Evolutionary conservation across 2,797 vertebrate genomes (phyloP).

Genomic region (Odontamblyopus lacepedii): DNA sequence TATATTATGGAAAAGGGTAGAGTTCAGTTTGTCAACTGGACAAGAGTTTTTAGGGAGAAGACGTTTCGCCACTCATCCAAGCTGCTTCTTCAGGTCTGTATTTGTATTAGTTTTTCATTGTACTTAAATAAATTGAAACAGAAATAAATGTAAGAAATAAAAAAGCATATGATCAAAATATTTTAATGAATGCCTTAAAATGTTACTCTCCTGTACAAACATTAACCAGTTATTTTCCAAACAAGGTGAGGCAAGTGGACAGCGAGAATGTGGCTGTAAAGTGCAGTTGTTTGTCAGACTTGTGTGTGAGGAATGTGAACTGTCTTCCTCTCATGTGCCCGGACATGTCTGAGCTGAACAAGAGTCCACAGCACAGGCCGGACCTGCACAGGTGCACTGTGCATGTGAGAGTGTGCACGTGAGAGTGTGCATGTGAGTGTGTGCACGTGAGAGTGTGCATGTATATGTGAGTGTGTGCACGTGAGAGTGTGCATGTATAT

Average conservation of each 20-base stretch:
- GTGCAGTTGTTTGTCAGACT: not conserved
- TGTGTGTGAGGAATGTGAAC: slow-evolving; percentile 14
- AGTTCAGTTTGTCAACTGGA: no score
- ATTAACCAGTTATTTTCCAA: not conserved
- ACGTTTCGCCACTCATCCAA: no score
- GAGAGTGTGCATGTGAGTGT: not conserved
- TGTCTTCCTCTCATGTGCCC: slow-evolving; percentile 28
- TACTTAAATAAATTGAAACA: not conserved
- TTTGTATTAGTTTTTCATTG: no score
- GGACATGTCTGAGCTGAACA: slow-evolving; percentile 24
- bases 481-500: not conserved
- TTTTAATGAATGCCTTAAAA: not conserved
- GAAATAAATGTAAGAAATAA: not conserved
- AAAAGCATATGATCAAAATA: not conserved
- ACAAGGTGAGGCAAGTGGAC: not conserved
- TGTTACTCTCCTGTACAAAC: not conserved
- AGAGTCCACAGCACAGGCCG: slow-evolving; percentile 27
- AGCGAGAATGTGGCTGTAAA: not conserved
- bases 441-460: not conserved
- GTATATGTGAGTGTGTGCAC: no score
- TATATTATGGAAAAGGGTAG: no score
- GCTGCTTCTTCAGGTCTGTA: no score
- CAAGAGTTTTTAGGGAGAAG: no score
- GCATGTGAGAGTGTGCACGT: not conserved
- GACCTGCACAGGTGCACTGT: not conserved